Conservation (phyloP, 2,797 vertebrate genomes). For the Tiaroga cobitis region DNA sequence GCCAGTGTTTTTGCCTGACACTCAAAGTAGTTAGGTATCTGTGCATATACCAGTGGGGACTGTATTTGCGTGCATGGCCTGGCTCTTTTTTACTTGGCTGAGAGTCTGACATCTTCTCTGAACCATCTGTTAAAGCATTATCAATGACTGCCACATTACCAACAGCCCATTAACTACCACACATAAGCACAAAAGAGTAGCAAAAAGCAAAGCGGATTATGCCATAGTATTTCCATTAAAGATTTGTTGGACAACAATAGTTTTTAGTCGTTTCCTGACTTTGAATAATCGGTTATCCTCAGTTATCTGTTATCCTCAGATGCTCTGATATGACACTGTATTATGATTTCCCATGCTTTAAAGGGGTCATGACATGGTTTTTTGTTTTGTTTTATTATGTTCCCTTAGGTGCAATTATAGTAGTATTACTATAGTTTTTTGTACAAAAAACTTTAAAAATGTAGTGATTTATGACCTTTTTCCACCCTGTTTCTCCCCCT, state of each 20-base stretch:
- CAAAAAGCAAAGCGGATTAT: background rate
- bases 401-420: no score
- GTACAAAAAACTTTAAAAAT: no score
- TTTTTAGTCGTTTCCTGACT: background rate
- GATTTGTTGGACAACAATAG: slow-evolving; percentile 3
- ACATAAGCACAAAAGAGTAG: background rate
- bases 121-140: slow-evolving; percentile 37
- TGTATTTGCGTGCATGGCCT: background rate
- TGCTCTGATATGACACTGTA: background rate
- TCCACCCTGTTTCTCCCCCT: no score
- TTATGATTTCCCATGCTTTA: background rate
- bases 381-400: no score
- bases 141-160: slow-evolving; percentile 7
- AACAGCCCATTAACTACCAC: slow-evolving; percentile 6
- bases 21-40: background rate
- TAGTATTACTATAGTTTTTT: no score
- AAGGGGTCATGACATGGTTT: no score
- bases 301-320: background rate
- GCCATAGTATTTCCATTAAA: background rate
- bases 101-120: slow-evolving; percentile 29
- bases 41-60: background rate
- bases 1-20: background rate
- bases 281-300: background rate
- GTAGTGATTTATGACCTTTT: no score
- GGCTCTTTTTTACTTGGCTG: slow-evolving; percentile 14